A percentile compares a stretch with the other conserved stretches of the same genome.
Conservation (phyloP, 2,797 vertebrate species). For the Sebastes reedi region DNA sequence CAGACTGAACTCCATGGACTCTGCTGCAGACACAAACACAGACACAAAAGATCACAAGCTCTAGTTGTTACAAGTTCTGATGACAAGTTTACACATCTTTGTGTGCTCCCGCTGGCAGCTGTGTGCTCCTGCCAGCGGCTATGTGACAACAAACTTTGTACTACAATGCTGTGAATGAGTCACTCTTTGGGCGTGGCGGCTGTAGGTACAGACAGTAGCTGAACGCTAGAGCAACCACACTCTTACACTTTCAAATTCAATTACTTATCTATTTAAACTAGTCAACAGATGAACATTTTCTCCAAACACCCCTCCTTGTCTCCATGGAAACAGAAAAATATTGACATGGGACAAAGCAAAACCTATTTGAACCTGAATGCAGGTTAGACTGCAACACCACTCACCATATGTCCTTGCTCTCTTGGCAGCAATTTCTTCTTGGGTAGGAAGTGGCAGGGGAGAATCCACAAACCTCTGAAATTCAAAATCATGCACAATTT, state of each 20-base stretch:
- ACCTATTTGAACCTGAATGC: constrained; percentile 15
- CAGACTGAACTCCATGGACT: constrained; percentile 85
- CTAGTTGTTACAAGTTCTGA: background rate
- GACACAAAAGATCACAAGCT: background rate
- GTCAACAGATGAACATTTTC: constrained; percentile 19
- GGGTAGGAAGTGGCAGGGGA: constrained; percentile 68
- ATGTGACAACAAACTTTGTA: constrained; percentile 32
- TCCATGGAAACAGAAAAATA: constrained; percentile 58
- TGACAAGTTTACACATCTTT: background rate
- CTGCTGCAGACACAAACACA: constrained; percentile 69
- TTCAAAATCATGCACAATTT: constrained; percentile 14
- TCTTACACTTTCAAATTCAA: background rate
- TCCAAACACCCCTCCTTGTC: constrained; percentile 11
- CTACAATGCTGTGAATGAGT: constrained; percentile 51
- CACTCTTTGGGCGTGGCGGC: constrained; percentile 53
- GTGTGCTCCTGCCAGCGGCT: background rate
- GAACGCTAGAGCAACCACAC: background rate
- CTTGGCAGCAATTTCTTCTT: constrained; percentile 74
- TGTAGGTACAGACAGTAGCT: constrained; percentile 20
- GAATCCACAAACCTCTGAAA: constrained; percentile 71
- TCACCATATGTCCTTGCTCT: constrained; percentile 77
- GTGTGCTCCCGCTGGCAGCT: background rate
- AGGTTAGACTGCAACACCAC: constrained; percentile 9
- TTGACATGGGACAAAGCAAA: constrained; percentile 29
- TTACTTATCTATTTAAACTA: constrained; percentile 10